Evolutionary conservation across 1,140 invertebrate species (phyloP).

Genomic region (Pinna nobilis): DNA sequence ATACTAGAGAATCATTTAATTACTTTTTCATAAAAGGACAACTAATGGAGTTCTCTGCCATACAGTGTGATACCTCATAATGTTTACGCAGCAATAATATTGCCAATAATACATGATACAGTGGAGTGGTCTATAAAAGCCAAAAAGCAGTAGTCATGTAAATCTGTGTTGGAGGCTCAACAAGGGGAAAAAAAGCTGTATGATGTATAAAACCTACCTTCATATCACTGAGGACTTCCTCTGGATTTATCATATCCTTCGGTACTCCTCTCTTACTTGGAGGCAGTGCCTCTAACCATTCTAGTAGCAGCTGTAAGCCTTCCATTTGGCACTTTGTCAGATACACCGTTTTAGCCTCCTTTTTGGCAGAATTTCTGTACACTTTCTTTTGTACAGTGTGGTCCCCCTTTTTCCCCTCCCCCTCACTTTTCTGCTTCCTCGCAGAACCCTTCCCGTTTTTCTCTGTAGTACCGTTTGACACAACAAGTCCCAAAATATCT

Average conservation of each 20-base stretch:
- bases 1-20: too few species aligned
- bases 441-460: not conserved
- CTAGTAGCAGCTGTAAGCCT: conserved; percentile 86
- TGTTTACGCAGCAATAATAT: too few species aligned
- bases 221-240: conserved; percentile 91
- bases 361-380: conserved; percentile 20
- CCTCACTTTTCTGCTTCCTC: conserved; percentile 30
- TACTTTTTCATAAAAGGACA: too few species aligned
- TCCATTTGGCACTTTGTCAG: conserved; percentile 84
- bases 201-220: conserved; percentile 59
- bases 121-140: too few species aligned
- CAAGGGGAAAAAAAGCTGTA: not conserved
- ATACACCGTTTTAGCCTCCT: conserved; percentile 59
- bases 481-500: conserved; percentile 22
- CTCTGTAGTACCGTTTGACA: not conserved
- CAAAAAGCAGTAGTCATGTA: too few species aligned
- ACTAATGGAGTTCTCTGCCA: too few species aligned
- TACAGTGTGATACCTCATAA: too few species aligned
- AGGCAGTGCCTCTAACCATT: conserved; percentile 88
- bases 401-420: conserved; percentile 6
- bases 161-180: too few species aligned
- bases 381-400: not conserved
- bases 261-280: conserved; percentile 93
- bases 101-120: too few species aligned
- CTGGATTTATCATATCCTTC: conserved; percentile 91